A percentile compares a stretch with the other conserved stretches of the same genome.
Evolutionary conservation across 2,888 invertebrate species (phyloP).

Genomic region (Platycheirus albimanus): DNA sequence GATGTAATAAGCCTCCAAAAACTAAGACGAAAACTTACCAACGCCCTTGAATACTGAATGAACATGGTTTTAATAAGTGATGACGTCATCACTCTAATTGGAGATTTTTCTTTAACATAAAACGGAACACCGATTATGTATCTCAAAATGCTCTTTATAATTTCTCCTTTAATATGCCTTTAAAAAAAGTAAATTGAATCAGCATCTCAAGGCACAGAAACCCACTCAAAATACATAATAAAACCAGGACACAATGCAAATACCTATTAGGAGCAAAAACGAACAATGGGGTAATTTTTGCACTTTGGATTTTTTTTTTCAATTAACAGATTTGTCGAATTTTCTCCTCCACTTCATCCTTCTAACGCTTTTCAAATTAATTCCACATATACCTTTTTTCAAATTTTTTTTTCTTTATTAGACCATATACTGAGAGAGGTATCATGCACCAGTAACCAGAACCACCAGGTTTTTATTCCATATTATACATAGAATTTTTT

Average conservation of each 20-base stretch:
- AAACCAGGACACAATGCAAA: neutral
- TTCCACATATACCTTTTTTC: conserved; percentile 10
- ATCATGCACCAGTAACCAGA: conserved; percentile 21
- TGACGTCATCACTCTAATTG: too few species aligned
- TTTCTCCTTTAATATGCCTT: too few species aligned
- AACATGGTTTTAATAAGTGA: too few species aligned
- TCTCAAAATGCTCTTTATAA: too few species aligned
- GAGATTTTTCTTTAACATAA: too few species aligned
- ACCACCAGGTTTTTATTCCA: neutral
- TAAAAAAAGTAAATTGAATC: too few species aligned
- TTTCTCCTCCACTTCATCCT: neutral
- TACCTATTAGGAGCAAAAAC: neutral
- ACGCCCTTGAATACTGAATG: too few species aligned
- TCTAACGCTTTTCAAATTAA: neutral
- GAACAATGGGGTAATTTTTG: neutral
- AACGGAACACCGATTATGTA: too few species aligned
- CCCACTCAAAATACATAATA: too few species aligned
- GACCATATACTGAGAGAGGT: neutral
- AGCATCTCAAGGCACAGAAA: too few species aligned
- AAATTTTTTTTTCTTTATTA: conserved; percentile 14
- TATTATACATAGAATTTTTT: conserved; percentile 22
- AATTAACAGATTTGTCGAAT: neutral
- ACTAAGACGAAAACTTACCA: too few species aligned
- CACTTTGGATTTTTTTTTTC: conserved; percentile 9
- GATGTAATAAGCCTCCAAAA: too few species aligned